Percentiles rank a stretch among this genome's conserved stretches.
These are phyloP conservation scores for Drosophila sp. DNA, from an alignment of 1,140 invertebrate species.

Conservation along the genomic window DNA sequence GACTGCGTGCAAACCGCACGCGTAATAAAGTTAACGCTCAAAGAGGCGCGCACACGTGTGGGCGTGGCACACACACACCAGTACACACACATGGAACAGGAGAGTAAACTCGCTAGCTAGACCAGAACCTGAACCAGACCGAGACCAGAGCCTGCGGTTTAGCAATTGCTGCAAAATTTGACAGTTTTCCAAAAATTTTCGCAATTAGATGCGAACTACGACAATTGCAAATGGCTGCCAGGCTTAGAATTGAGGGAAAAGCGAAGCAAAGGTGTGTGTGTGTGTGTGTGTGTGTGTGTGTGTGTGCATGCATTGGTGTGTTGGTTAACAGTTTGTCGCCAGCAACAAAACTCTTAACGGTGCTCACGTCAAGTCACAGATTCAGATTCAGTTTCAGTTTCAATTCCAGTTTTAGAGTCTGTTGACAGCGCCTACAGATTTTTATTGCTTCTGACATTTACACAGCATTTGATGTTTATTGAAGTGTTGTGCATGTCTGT, in stretches of 20 bases:
- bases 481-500: slow-evolving; percentile 19
- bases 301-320: slow-evolving; percentile 11
- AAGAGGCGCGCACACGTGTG: slow-evolving; percentile 32
- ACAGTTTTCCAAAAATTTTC: slow-evolving; percentile 68
- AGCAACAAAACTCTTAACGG: slow-evolving; percentile 51
- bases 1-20: slow-evolving; percentile 56
- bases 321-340: slow-evolving; percentile 47
- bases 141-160: slow-evolving; percentile 54
- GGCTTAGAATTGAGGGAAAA: background rate
- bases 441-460: slow-evolving; percentile 65
- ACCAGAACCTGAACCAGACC: slow-evolving; percentile 21
- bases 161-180: slow-evolving; percentile 61
- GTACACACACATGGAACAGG: background rate
- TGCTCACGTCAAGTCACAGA: slow-evolving; percentile 49
- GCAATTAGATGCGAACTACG: slow-evolving; percentile 63
- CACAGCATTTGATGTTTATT: slow-evolving; percentile 62
- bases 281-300: background rate
- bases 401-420: slow-evolving; percentile 22
- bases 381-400: slow-evolving; percentile 42
- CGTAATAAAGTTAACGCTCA: slow-evolving; percentile 66
- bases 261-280: too few relatives aligned
- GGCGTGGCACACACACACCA: slow-evolving; percentile 16
- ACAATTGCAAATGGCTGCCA: slow-evolving; percentile 54
- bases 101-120: background rate
- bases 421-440: slow-evolving; percentile 52